phyloP scores from a whole-genome alignment of 2,888 invertebrate species.

The Nebria brevicollis region DNA sequence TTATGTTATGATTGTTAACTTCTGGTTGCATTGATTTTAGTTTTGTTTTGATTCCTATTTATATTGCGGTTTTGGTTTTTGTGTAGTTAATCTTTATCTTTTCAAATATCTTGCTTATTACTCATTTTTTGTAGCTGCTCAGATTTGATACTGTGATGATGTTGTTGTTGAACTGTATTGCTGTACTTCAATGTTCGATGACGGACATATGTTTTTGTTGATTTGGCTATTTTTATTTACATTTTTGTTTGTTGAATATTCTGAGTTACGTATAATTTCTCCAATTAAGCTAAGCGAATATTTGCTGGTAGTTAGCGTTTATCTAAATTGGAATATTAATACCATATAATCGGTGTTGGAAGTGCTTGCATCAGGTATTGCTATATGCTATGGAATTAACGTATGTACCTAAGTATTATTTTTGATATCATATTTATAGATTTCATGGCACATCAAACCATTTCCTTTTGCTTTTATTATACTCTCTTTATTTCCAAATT shows the following conservation, averaged over 20 bases:
- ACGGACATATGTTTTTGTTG: neutral
- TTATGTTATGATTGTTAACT: too few relatives aligned
- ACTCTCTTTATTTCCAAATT: neutral
- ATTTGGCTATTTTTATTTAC: neutral
- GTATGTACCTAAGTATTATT: neutral
- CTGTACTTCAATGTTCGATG: neutral
- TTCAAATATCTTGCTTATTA: too few relatives aligned
- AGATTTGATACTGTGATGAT: too few relatives aligned
- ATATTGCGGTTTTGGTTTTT: too few relatives aligned
- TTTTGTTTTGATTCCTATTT: too few relatives aligned
- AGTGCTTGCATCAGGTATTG: neutral
- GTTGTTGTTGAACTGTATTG: too few relatives aligned
- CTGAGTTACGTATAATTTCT: neutral
- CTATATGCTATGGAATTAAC: neutral
- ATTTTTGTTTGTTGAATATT: neutral
- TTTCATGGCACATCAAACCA: neutral
- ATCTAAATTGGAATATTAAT: neutral
- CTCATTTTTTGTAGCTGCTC: too few relatives aligned
- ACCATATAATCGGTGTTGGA: neutral
- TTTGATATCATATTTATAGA: neutral
- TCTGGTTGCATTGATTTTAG: too few relatives aligned
- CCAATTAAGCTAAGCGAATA: neutral
- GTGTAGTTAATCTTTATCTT: too few relatives aligned
- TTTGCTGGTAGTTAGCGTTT: neutral
- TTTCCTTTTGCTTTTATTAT: neutral